Base-by-base conservation (phyloP, 2,113 vertebrate genomes). In the Echinops telfairi region DNA sequence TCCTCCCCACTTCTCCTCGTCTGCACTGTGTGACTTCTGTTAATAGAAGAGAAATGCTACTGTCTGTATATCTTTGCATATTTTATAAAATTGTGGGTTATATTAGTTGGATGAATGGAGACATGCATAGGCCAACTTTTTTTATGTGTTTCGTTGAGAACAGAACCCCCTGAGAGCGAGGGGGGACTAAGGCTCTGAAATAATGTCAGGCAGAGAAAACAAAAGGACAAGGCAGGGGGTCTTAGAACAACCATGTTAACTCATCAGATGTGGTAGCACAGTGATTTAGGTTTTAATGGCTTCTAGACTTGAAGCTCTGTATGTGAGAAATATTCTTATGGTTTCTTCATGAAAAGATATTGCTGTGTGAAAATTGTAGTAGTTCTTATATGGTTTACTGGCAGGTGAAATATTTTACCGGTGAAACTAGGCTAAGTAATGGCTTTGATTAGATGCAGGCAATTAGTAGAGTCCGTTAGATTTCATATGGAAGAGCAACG, bases 381-480 rank as follows among this genome's bases (percentile, higher is more conserved):
- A 77, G 36, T 89, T 96, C 17, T 88, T 95, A 76, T 92, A 95
- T 95, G 80, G 93, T 53, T 79, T 66, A 36, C 78, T 92, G 47
- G 91, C 86, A 92, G 83, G 89, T 83, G 90, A 97, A 97, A 91
- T 89, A 94, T 96, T 96, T 97, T 95, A 94, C 90, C 96, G 85
- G 70, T 91, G 83, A 95, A 97, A 96, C 92, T 9, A 96, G 90
- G 94, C 95, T 92, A 96, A 97, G 95, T 96, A 96, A 94, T 96
- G 79, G 58, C 77, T 96, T 97, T 97, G 95, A 97, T 97, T 97
- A 89, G 88, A 92, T 91, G 33, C 87, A 95, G 84, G 91, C 96
- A 98, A 97, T 98, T 98, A 97, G 97, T 97, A 97, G 94, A 96
- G 76, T 97, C 73, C 83, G 89, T 86, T 96, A 95, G 94, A 87